Conservation (phyloP, 2,888 invertebrate genomes). For the Elmis aenea region DNA sequence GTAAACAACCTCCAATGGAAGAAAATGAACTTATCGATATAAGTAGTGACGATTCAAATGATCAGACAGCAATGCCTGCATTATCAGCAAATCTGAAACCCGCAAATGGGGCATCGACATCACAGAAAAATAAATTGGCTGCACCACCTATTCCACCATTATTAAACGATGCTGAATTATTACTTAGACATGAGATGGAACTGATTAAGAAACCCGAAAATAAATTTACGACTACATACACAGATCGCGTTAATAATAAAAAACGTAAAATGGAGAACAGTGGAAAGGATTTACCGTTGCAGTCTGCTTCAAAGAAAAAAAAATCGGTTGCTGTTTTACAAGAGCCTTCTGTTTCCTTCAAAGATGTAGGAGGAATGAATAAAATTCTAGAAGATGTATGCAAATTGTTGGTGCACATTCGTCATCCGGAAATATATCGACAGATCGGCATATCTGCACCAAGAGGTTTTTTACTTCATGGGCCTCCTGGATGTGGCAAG, state of each 20-base stretch:
- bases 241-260: conserved; percentile 33
- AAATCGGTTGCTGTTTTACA: conserved; percentile 43
- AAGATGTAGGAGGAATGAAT: conserved; percentile 78
- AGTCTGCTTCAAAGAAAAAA: conserved; percentile 40
- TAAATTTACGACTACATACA: conserved; percentile 50
- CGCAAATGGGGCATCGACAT: conserved; percentile 45
- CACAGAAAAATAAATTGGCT: conserved; percentile 43
- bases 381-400: conserved; percentile 55
- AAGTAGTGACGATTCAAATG: conserved; percentile 69
- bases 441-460: conserved; percentile 82
- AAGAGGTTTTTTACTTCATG: conserved; percentile 87
- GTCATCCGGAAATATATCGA: conserved; percentile 84
- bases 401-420: conserved; percentile 68
- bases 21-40: conserved; percentile 74
- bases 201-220: not conserved
- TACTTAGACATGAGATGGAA: conserved; percentile 46
- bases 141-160: conserved; percentile 48
- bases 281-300: conserved; percentile 16
- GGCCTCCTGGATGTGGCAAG: conserved; percentile 95
- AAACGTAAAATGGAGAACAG: conserved; percentile 41
- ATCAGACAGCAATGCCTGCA: conserved; percentile 46
- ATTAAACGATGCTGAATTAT: conserved; percentile 43
- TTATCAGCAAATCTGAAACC: conserved; percentile 37
- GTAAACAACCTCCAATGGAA: conserved; percentile 46
- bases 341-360: conserved; percentile 55